Evolutionary conservation across 2,113 vertebrate genomes (phyloP), one percentile per base, ranked within the genome.

Genomic region (Pedionomus torquatus): DNA sequence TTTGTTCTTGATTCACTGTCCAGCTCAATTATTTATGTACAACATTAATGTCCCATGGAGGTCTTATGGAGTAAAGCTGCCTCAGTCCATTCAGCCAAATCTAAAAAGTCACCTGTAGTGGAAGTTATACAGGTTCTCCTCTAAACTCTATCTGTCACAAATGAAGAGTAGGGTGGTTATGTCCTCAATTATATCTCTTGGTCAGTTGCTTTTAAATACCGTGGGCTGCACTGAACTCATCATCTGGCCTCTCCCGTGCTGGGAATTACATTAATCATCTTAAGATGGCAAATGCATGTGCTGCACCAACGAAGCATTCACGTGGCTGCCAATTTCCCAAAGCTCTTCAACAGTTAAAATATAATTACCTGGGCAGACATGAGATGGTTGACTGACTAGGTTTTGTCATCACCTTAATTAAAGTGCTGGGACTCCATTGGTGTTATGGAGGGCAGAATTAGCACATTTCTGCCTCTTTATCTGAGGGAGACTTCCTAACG

Each of bases 331-430:
- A 25, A 37, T 72, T 91, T 89, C 68, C 76, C 68, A 70, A 83
- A 78, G 48, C 41, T 25, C 79, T 95, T 92, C 55, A 78, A 65
- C 48, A 81, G 57, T 60, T 87, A 85, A 94, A 96, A 82, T 85
- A 31, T 52, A 79, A 93, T 96, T 91, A 71, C 57, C 70, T 72
- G 39, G 52, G 65, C 15, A 10, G 70, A 91, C 57, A 52, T 0
- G 7, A 79, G 58, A 76, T 17, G 57, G 39, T 64, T 95, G 81
- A 95, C 74, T 76, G 77, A 52, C 51, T 75, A 75, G 71, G 31
- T 86, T 90, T 71, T 91, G 55, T 87, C 2, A 1, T 81, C 76
- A 74, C n/a, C 57, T 60, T 87, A 75, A 83, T 70, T 69, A 43
- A 37, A 86, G 63, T 26, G 31, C 76, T 54, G 43, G 46, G 54